These are phyloP conservation scores for Eptesicus fuscus DNA, from an alignment of 2,113 vertebrate genomes.

Conservation along the genomic window DNA sequence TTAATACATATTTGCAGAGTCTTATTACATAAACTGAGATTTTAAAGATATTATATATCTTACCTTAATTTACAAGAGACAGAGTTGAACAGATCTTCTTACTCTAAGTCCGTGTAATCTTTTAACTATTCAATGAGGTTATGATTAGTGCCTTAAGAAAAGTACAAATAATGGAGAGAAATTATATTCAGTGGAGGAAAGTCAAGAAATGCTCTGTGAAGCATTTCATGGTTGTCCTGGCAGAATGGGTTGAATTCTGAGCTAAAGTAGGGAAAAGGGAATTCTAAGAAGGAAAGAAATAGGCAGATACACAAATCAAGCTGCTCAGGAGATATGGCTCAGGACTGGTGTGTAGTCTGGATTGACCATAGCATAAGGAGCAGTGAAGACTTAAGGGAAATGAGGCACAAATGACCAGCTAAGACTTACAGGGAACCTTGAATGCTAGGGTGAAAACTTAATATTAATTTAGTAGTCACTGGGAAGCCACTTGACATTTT, in stretches of 20 bases:
- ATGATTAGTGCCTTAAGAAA: background rate
- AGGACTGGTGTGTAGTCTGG: background rate
- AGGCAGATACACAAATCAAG: background rate
- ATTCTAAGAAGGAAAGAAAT: constrained; percentile 1
- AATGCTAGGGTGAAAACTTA: background rate
- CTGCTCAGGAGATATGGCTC: background rate
- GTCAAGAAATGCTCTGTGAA: background rate
- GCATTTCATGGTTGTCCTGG: background rate
- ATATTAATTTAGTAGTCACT: constrained; percentile 1
- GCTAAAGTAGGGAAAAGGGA: background rate
- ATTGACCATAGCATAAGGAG: background rate
- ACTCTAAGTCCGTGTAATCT: background rate
- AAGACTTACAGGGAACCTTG: background rate
- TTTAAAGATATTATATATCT: background rate
- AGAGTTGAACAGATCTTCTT: background rate
- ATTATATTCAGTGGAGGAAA: background rate
- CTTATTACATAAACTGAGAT: background rate
- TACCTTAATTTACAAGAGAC: background rate
- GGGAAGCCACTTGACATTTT: constrained; percentile 16
- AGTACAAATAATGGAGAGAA: background rate
- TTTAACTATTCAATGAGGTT: background rate
- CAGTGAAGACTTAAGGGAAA: background rate
- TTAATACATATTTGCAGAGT: constrained; percentile 24
- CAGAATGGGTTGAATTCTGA: background rate
- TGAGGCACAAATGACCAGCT: background rate